Evolutionary conservation across 2,797 vertebrate genomes (phyloP).

Genomic region (Nasua narica): DNA sequence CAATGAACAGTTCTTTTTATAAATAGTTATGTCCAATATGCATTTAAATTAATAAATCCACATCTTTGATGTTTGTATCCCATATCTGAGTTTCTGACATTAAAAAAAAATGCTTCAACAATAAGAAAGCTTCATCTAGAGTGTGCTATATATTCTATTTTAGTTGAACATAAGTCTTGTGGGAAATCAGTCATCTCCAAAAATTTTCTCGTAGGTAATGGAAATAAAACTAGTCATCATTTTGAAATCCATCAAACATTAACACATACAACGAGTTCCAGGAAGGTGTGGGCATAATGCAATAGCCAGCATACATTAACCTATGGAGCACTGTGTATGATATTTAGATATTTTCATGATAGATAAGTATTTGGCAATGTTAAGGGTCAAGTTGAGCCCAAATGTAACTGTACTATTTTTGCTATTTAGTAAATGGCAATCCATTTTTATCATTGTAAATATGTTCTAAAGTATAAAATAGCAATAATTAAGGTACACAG

Average conservation of each 20-base stretch:
- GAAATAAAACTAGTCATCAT: slow-evolving; percentile 38
- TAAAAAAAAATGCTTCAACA: slow-evolving; percentile 42
- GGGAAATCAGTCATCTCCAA: slow-evolving; percentile 70
- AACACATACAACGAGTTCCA: slow-evolving; percentile 43
- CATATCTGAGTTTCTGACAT: not conserved
- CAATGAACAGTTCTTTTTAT: not conserved
- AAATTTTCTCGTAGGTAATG: slow-evolving; percentile 67
- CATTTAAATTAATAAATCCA: slow-evolving; percentile 30
- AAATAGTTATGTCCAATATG: not conserved
- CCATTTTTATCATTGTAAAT: slow-evolving; percentile 57
- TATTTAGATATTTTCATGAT: slow-evolving; percentile 44
- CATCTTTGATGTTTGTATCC: not conserved
- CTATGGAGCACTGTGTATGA: not conserved
- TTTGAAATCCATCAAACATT: slow-evolving; percentile 71
- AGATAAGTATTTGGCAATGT: slow-evolving; percentile 22
- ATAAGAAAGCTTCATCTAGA: slow-evolving; percentile 47
- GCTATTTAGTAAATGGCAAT: slow-evolving; percentile 36
- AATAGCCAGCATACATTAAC: not conserved
- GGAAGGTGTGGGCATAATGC: not conserved
- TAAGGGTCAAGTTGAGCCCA: slow-evolving; percentile 53
- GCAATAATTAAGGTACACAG: not conserved
- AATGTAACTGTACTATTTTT: slow-evolving; percentile 53
- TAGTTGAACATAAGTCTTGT: slow-evolving; percentile 59
- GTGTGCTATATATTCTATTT: slow-evolving; percentile 61
- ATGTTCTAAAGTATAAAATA: not conserved